Base-by-base conservation (phyloP, 2,888 invertebrate genomes). In the Acrocyrtus sp. region DNA sequence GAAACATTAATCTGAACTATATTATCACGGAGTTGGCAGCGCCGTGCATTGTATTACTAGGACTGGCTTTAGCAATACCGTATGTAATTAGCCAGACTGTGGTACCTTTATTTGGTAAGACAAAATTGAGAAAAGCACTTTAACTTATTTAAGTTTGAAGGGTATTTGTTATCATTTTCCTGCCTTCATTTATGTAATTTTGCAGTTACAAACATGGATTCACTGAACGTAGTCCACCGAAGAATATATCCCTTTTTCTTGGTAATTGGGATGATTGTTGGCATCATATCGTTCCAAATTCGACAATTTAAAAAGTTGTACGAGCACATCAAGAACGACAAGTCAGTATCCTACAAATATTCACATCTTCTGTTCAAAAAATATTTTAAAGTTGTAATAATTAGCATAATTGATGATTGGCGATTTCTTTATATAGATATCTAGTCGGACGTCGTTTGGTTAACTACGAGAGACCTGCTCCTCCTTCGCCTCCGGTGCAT, bases 281-380 rank as follows among this genome's bases (percentile, higher is more conserved):
- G 89, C 57, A 88, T 96, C 78, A 87, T 94, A 65, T 88, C 89
- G 76, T 92, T 96, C 83, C 95, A 98, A 88, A 90, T 96, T 68
- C 90, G 92, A 66, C 98, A 98, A 84, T 95, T 99, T 86, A 91
- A 90, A 82, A 93, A 95, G 82, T 87, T 99, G 19, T 98, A 98
- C 85, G 95, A 98, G 84, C 97, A 97, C 85, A 99, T 99, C 83
- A 97, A 98, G 86, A 98, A 99, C 86, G 98, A 98, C 86, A 98
- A 98, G 86, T 98, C 82, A 83, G 85, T 81, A 47, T 22, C 51
- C 8, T 39, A 39, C 8, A 26, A 4, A 1, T 51, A 4, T 47
- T 56, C 54, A 45, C 12, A 21, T 43, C 41, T 24, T 21, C 12
- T 39, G 8, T 39, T 10, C 39, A 12, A 39, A 10, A 39, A 39